Conservation (phyloP, 2,113 vertebrate genomes). For the Corydoras maculifer region DNA sequence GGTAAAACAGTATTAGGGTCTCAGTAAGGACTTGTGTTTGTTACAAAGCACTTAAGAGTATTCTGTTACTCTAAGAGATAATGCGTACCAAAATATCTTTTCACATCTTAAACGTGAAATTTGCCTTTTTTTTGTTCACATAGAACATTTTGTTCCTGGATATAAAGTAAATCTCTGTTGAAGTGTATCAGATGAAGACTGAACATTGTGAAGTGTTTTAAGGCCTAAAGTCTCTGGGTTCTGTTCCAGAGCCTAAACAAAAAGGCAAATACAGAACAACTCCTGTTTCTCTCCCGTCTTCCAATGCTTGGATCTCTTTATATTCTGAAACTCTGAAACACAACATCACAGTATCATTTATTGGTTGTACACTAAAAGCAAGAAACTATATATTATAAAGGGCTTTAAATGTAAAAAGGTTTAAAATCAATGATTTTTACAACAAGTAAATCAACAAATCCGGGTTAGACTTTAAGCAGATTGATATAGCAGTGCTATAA, state of each 20-base stretch:
- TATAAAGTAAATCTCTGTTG: constrained; percentile 30
- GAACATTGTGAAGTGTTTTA: constrained; percentile 20
- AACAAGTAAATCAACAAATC: too few relatives aligned
- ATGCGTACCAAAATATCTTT: constrained; percentile 16
- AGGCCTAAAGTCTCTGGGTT: background rate
- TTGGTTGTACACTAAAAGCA: background rate
- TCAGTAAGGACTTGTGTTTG: constrained; percentile 16
- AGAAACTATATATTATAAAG: too few relatives aligned
- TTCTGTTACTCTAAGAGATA: constrained; percentile 20
- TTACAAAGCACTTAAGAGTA: constrained; percentile 19
- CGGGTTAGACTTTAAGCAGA: too few relatives aligned
- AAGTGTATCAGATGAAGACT: constrained; percentile 32
- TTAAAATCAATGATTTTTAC: too few relatives aligned
- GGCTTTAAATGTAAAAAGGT: too few relatives aligned
- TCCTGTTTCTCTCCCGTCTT: background rate
- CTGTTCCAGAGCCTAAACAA: constrained; percentile 1
- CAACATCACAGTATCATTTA: background rate
- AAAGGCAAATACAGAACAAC: background rate
- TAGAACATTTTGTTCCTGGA: constrained; percentile 32
- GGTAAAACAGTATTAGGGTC: background rate
- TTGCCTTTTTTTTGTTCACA: constrained; percentile 29
- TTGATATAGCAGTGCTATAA: too few relatives aligned
- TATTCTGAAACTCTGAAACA: too few relatives aligned
- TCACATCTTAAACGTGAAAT: constrained; percentile 27
- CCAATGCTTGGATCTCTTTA: background rate